Evolutionary conservation across 2,888 invertebrate genomes (phyloP), one percentile per base, ranked within the genome.

Genomic region (Litoditis marina): DNA sequence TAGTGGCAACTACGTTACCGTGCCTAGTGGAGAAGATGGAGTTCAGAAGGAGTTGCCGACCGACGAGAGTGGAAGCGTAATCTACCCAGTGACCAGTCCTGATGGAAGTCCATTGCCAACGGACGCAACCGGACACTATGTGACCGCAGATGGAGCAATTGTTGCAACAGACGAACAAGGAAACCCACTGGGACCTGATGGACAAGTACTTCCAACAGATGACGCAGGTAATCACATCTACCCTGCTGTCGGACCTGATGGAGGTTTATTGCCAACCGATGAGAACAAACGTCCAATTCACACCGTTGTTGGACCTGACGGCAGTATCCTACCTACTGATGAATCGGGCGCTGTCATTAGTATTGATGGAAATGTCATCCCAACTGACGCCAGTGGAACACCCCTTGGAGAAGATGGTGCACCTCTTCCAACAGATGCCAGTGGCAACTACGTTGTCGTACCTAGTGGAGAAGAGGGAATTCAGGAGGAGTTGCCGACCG

Each of bases 201-300:
- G 42, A 28, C 61, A 16, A 58, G 66, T 60, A 66, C 68, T 70
- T 8, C 63, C 69, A 16, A 69, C 69, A 11, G 69, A 69, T 60
- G 60, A 44, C 25, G 25, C 58, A 11, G 68, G 64, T 31, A 71
- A 68, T 13, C 44, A 30, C 50, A 49, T 68, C 32, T 70, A 68
- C 28, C 65, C 65, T 49, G 49, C 57, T 16, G 50, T 46, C 16
- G 71, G 73, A 55, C 66, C 54, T 13, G 28, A 63, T 6, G 66
- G 57, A 28, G n/a, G 19, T 16, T 4, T 42, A 19, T 19, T 42
- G 5, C 42, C 42, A 2, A 11, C 22, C 39, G 50, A 56, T 56
- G 30, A 49, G 46, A 34, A 60, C 66, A 19, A 54, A 63, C 25
- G 30, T 11, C 51, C 51, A 22, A n/a, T 51, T 11, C 19, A n/a